Base-by-base conservation (phyloP, 2,113 vertebrate genomes). In the Corvus cornix region DNA sequence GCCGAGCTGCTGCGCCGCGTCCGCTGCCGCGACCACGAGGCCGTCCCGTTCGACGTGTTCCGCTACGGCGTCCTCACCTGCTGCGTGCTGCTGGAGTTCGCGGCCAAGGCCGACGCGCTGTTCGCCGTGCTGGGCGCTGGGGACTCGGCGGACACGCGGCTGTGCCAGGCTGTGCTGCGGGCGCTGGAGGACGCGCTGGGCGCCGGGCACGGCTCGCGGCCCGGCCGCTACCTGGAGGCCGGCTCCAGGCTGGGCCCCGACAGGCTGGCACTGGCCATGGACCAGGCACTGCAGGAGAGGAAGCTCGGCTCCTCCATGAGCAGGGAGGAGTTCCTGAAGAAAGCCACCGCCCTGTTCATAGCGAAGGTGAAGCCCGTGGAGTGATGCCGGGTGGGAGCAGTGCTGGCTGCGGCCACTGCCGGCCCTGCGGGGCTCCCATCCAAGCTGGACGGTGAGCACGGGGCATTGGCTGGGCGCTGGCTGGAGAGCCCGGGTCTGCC, bases 11-110 rank as follows among this genome's bases (percentile, higher is more conserved):
- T 99, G 69, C 97, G 64, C 7, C 98, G 98, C 30, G 98, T 99
- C 66, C 98, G 98, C 26, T 99, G 99, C 92, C 99, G 98, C 2
- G 98, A 99, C 95, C 98, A 99, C 14, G 99, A 99, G 94, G 98
- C 98, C 0, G 99, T 99, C 64, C 99, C 99, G 1, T 99, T 99
- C 9, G 98, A 98, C 7, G 96, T 99, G 63, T 99, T 99, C 97
- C 98, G 98, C 9, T 98, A 99, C 2, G 99, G 99, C 2, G 98
- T 98, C 84, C 98, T 99, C 59, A 99, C 98, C 15, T 99, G 99
- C 77, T 98, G 98, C 2, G 98, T 99, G 83, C 98, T 99, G 72
- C 97, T 99, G 13, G 99, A 99, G 97, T 99, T 99, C 49, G 98
- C 98, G 55, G 97, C 98, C 22, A 98, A 98, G 70, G 98, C 99